Evolutionary conservation across 2,888 invertebrate species (phyloP).

Genomic region (Heliconius sara): DNA sequence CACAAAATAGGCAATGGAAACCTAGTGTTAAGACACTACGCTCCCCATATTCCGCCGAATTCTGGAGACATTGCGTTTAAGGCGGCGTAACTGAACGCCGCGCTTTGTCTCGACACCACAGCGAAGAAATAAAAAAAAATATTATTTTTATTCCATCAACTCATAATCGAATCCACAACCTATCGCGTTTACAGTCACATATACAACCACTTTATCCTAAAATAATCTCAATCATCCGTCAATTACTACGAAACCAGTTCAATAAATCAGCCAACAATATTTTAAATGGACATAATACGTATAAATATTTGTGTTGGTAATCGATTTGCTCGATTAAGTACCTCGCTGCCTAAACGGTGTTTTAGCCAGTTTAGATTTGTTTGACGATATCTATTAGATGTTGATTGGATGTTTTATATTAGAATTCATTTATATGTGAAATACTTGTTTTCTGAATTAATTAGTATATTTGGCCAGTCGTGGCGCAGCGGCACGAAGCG

Average conservation of each 20-base stretch:
- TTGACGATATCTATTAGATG: conserved; percentile 21
- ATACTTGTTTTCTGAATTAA: conserved; percentile 10
- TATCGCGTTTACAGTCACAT: not conserved
- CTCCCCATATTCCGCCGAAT: not conserved
- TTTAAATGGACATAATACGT: conserved; percentile 13
- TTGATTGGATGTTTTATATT: conserved; percentile 10
- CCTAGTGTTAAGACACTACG: not conserved
- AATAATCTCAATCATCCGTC: not conserved
- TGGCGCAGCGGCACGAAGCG: too few species aligned
- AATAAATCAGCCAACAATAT: conserved; percentile 13
- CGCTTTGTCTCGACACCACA: not conserved
- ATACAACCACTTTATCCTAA: not conserved
- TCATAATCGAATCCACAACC: not conserved
- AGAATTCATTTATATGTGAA: conserved; percentile 8
- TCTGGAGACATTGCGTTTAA: not conserved
- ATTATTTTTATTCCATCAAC: not conserved
- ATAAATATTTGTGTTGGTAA: conserved; percentile 43
- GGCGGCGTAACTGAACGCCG: not conserved
- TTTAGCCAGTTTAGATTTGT: conserved; percentile 20
- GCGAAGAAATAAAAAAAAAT: not conserved
- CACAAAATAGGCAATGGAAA: too few species aligned
- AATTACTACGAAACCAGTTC: conserved; percentile 1
- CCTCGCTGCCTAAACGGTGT: conserved; percentile 27
- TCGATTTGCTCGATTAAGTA: conserved; percentile 34
- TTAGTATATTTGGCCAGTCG: too few species aligned